These are phyloP conservation scores for Pentalonia nigronervosa DNA, from an alignment of 1,140 invertebrate species.

Conservation along the genomic window DNA sequence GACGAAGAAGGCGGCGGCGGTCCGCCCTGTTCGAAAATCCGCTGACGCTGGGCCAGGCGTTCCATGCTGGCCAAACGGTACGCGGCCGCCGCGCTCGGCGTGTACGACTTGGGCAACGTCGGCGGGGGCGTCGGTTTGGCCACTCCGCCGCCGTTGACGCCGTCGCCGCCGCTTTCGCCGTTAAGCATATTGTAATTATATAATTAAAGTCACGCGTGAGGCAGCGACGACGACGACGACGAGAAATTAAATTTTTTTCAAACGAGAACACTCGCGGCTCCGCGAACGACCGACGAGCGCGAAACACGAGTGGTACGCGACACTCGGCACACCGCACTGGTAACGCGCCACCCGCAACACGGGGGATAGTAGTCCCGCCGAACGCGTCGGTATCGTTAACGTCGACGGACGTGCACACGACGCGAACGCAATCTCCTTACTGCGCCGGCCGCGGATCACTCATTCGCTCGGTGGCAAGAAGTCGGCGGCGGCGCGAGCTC, in stretches of 20 bases:
- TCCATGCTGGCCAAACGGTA: slow-evolving; percentile 67
- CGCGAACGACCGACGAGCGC: not conserved
- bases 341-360: not conserved
- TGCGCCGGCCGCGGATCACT: not conserved
- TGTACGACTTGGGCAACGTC: slow-evolving; percentile 73
- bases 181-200: slow-evolving; percentile 37
- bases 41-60: slow-evolving; percentile 74
- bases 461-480: not conserved
- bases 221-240: not conserved
- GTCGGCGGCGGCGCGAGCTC: not conserved
- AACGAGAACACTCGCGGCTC: not conserved
- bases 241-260: not conserved
- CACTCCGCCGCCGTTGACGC: slow-evolving; percentile 27
- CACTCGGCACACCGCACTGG: not conserved
- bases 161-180: slow-evolving; percentile 44
- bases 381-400: not conserved
- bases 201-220: not conserved
- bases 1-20: slow-evolving; percentile 18
- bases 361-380: not conserved
- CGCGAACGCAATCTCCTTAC: slow-evolving; percentile 23
- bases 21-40: slow-evolving; percentile 67
- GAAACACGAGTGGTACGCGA: not conserved
- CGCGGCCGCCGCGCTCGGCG: slow-evolving; percentile 67
- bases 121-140: slow-evolving; percentile 69
- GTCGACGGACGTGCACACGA: not conserved